Conservation (phyloP, 23 tunicate species). For the Corella eumyota region DNA sequence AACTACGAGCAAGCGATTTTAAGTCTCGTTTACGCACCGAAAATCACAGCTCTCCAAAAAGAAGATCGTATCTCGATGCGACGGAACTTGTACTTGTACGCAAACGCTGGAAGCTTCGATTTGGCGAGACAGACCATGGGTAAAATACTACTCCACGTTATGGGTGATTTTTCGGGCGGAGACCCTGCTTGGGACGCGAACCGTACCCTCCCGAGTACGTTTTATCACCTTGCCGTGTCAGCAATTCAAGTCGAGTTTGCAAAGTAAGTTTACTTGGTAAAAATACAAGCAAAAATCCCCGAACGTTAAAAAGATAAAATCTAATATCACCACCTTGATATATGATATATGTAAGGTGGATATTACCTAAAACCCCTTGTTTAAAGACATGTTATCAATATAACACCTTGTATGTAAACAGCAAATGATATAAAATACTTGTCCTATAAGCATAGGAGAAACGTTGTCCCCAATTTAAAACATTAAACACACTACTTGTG, state of each 20-base stretch:
- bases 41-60: not conserved
- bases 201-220: conserved; percentile 13
- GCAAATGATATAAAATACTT: no score
- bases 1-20: conserved; percentile 47
- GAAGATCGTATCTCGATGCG: conserved; percentile 37
- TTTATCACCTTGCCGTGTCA: conserved; percentile 5
- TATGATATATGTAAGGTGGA: no score
- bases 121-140: conserved; percentile 36
- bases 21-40: conserved; percentile 27
- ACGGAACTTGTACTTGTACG: conserved; percentile 24
- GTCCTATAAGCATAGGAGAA: no score
- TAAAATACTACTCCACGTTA: conserved; percentile 8
- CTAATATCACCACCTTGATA: no score
- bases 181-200: conserved; percentile 18
- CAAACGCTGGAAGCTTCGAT: conserved; percentile 48
- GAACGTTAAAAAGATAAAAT: no score
- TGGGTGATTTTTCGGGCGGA: conserved; percentile 24
- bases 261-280: conserved; percentile 39
- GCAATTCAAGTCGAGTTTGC: conserved; percentile 56
- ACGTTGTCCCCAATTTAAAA: no score
- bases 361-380: no score
- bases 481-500: no score
- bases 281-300: no score
- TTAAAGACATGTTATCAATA: no score
- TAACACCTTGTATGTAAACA: no score